These are phyloP conservation scores for Lasioglossum lativentre DNA, from an alignment of 2,888 invertebrate genomes.

Conservation along the genomic window DNA sequence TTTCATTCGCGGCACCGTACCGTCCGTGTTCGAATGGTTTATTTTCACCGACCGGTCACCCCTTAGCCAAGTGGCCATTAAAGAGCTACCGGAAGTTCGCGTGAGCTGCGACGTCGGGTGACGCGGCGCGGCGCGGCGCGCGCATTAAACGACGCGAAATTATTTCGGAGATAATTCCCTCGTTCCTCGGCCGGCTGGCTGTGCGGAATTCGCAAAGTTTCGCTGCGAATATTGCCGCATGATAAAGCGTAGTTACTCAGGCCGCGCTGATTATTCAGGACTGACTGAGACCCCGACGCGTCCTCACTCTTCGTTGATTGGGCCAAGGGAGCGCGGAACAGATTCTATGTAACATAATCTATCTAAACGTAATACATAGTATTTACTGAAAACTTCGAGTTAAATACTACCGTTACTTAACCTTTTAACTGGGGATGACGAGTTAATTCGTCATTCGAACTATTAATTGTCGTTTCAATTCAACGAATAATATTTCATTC, in stretches of 20 bases:
- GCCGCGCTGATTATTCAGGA: conserved; percentile 63
- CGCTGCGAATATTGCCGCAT: conserved; percentile 28
- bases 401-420: too few species aligned
- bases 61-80: neutral
- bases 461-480: too few species aligned
- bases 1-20: conserved; percentile 20
- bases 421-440: too few species aligned
- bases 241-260: conserved; percentile 48
- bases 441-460: too few species aligned
- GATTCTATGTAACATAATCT: conserved; percentile 6
- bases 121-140: conserved; percentile 50
- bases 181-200: conserved; percentile 38
- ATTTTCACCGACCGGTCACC: conserved; percentile 21
- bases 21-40: conserved; percentile 1
- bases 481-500: too few species aligned
- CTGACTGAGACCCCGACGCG: conserved; percentile 20
- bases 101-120: conserved; percentile 55
- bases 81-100: conserved; percentile 51
- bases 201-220: conserved; percentile 59
- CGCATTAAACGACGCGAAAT: conserved; percentile 73
- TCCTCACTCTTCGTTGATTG: conserved; percentile 24
- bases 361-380: too few species aligned
- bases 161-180: conserved; percentile 72
- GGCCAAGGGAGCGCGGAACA: conserved; percentile 42
- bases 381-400: too few species aligned